Conservation (phyloP, 2,797 vertebrate species). For the Dipus sagitta region DNA sequence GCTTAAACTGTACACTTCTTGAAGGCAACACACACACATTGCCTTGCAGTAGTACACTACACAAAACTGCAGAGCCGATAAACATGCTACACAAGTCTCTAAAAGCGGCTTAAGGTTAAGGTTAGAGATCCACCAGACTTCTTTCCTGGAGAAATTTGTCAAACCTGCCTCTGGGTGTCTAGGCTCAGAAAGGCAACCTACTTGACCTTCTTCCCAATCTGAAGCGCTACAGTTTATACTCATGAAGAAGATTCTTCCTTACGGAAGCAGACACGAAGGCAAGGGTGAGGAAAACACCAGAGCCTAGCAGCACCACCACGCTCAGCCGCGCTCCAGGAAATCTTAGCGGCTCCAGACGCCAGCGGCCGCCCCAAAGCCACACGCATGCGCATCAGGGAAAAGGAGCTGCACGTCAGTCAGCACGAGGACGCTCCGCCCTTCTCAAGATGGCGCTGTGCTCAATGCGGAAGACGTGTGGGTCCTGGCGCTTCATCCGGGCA, state of each 20-base stretch:
- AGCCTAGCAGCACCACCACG: accelerated
- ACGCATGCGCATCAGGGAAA: neutral
- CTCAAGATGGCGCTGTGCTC: constrained; percentile 80
- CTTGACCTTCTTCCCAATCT: neutral
- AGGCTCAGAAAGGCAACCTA: neutral
- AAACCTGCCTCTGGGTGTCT: neutral
- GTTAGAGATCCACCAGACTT: neutral
- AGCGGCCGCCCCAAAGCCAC: accelerated
- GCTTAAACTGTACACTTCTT: neutral
- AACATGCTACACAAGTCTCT: neutral
- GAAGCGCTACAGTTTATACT: neutral
- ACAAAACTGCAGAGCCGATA: neutral
- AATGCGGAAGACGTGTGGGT: constrained; percentile 63
- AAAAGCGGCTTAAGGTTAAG: neutral
- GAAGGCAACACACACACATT: neutral
- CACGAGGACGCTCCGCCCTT: constrained; percentile 22
- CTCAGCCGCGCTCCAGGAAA: accelerated
- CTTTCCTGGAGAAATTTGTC: neutral
- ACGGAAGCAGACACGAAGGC: neutral
- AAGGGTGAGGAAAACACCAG: accelerated
- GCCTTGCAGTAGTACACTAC: neutral
- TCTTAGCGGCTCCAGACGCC: accelerated
- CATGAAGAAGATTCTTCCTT: accelerated
- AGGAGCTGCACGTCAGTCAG: neutral
- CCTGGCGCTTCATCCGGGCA: constrained; percentile 78